These are phyloP conservation scores for Athetis lepigone DNA, from an alignment of 2,888 invertebrate species.

Conservation along the genomic window DNA sequence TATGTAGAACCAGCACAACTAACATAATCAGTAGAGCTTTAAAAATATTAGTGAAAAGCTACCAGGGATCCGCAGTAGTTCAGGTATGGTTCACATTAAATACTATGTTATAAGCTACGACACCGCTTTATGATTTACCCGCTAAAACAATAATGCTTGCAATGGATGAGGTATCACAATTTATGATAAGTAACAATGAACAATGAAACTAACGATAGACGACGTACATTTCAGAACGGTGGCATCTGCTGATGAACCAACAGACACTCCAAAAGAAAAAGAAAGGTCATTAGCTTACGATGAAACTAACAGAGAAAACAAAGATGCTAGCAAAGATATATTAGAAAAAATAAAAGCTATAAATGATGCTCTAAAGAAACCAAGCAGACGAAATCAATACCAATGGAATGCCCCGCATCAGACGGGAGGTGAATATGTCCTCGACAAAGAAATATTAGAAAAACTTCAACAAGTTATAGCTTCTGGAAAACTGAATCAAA, in stretches of 20 bases:
- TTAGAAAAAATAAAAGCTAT: conserved; percentile 90
- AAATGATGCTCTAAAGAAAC: conserved; percentile 85
- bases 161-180: conserved; percentile 60
- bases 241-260: conserved; percentile 54
- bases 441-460: conserved; percentile 80
- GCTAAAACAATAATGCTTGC: conserved; percentile 68
- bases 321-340: conserved; percentile 81
- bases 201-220: conserved; percentile 30
- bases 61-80: conserved; percentile 70
- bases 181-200: conserved; percentile 16
- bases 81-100: conserved; percentile 82
- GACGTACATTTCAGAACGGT: conserved; percentile 73
- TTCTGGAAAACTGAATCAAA: conserved; percentile 75
- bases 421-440: conserved; percentile 71
- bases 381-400: conserved; percentile 72
- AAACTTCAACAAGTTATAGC: conserved; percentile 83
- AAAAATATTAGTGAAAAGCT: conserved; percentile 64
- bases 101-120: conserved; percentile 69
- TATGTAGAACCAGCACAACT: conserved; percentile 68
- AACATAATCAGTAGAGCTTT: conserved; percentile 69
- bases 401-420: conserved; percentile 75
- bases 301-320: conserved; percentile 64
- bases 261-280: conserved; percentile 50
- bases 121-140: conserved; percentile 69
- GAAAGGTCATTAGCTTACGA: conserved; percentile 73